Evolutionary conservation across 2,113 vertebrate species (phyloP).

Genomic region (Calonectris borealis): DNA sequence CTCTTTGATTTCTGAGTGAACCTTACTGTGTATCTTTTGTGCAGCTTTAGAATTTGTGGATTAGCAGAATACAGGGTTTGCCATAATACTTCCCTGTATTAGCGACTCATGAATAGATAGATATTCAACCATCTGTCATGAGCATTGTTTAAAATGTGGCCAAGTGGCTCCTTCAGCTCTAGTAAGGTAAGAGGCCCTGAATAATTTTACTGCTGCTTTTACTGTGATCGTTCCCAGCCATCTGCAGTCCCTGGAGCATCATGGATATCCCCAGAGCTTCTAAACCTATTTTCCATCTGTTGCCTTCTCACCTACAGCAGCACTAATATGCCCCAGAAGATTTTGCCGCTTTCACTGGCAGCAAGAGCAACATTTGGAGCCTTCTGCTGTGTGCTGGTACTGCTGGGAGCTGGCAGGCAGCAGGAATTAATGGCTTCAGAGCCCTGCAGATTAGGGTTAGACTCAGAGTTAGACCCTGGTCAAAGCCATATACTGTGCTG

Average conservation of each 20-base stretch:
- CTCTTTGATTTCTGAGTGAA: not conserved
- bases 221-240: not conserved
- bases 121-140: not conserved
- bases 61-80: not conserved
- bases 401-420: not conserved
- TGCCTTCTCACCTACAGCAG: slow-evolving; percentile 9
- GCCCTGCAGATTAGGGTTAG: not conserved
- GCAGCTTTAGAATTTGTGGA: not conserved
- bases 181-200: not conserved
- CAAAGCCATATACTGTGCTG: not conserved
- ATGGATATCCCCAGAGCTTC: not conserved
- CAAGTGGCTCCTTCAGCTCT: not conserved
- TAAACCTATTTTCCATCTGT: slow-evolving; percentile 50
- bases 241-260: slow-evolving; percentile 29
- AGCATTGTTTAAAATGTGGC: not conserved
- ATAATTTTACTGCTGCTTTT: not conserved
- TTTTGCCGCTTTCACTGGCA: not conserved
- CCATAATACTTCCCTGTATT: not conserved
- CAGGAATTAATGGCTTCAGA: not conserved
- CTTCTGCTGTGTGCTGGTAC: not conserved
- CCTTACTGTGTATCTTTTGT: not conserved
- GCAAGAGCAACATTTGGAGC: not conserved
- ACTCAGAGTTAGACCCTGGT: fast-evolving
- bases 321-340: not conserved
- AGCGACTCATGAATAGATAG: not conserved